phyloP scores from a whole-genome alignment of 1,140 invertebrate genomes.

The Anthonomus grandis region DNA sequence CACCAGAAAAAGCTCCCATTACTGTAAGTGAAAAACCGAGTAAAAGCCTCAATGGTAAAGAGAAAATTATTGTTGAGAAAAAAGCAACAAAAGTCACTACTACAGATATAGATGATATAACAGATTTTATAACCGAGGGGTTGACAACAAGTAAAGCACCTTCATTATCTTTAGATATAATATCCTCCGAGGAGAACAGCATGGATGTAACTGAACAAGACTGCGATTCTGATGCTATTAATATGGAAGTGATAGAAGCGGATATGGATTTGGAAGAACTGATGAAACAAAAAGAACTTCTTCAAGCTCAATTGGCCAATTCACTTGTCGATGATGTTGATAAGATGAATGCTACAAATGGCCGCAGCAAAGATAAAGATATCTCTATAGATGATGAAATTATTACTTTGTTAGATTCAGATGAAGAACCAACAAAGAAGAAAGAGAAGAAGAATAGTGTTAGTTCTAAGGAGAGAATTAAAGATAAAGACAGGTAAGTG shows the following conservation, averaged over 20 bases:
- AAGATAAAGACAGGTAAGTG: constrained; percentile 29
- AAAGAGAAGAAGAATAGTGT: constrained; percentile 24
- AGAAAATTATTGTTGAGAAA: neutral
- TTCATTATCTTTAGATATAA: constrained; percentile 57
- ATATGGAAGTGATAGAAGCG: constrained; percentile 74
- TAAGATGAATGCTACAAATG: constrained; percentile 24
- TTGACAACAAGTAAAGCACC: constrained; percentile 24
- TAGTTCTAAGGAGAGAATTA: constrained; percentile 8
- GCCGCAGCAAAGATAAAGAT: neutral
- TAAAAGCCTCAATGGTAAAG: constrained; percentile 12
- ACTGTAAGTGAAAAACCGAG: constrained; percentile 19
- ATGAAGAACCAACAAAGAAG: constrained; percentile 40
- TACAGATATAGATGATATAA: constrained; percentile 31
- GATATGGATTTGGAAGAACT: constrained; percentile 84
- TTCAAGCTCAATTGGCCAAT: constrained; percentile 62
- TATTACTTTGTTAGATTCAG: constrained; percentile 47
- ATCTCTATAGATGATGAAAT: constrained; percentile 40
- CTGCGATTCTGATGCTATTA: constrained; percentile 68
- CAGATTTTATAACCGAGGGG: constrained; percentile 39
- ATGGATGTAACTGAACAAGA: constrained; percentile 66
- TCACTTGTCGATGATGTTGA: constrained; percentile 47
- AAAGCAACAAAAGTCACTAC: constrained; percentile 3
- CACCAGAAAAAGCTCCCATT: constrained; percentile 39
- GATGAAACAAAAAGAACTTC: constrained; percentile 79
- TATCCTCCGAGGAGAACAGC: constrained; percentile 60